Percentiles rank a stretch among this genome's conserved stretches.
Conservation (phyloP, 2,888 invertebrate genomes). For the Nemoura dubitans region DNA sequence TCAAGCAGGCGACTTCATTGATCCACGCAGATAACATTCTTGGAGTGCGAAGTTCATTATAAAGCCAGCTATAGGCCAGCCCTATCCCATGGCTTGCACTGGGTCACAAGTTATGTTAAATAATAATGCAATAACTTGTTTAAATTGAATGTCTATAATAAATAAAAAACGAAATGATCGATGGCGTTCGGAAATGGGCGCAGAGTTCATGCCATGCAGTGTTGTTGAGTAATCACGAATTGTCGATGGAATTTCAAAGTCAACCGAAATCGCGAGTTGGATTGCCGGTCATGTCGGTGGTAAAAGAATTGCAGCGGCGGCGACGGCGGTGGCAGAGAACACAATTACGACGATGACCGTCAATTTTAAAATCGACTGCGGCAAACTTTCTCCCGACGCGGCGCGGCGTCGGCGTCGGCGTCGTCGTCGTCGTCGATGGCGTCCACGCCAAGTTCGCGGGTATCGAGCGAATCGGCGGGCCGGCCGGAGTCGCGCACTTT, state of each 20-base stretch:
- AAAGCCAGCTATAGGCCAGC: neutral
- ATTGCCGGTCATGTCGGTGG: neutral
- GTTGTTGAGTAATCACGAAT: neutral
- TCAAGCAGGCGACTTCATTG: neutral
- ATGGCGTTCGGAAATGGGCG: neutral
- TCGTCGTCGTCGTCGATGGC: neutral
- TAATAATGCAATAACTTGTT: neutral
- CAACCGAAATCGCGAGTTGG: neutral
- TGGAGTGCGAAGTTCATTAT: constrained; percentile 12
- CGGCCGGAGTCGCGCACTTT: neutral
- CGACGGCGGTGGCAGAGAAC: neutral
- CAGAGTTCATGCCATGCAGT: neutral
- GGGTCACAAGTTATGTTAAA: constrained; percentile 5
- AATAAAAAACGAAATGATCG: neutral
- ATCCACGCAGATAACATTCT: constrained; percentile 1
- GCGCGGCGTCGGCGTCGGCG: too few species aligned
- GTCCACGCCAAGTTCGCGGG: neutral
- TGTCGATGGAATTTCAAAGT: constrained; percentile 7
- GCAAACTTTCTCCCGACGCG: neutral
- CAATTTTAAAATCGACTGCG: neutral
- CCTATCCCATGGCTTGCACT: neutral
- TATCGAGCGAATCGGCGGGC: neutral
- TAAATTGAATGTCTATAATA: neutral
- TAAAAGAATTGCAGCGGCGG: neutral
- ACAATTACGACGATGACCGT: constrained; percentile 4